A percentile compares a stretch with the other conserved stretches of the same genome.
Evolutionary conservation across 2,888 invertebrate species (phyloP).

Genomic region (Brachynemurus nebulosus): DNA sequence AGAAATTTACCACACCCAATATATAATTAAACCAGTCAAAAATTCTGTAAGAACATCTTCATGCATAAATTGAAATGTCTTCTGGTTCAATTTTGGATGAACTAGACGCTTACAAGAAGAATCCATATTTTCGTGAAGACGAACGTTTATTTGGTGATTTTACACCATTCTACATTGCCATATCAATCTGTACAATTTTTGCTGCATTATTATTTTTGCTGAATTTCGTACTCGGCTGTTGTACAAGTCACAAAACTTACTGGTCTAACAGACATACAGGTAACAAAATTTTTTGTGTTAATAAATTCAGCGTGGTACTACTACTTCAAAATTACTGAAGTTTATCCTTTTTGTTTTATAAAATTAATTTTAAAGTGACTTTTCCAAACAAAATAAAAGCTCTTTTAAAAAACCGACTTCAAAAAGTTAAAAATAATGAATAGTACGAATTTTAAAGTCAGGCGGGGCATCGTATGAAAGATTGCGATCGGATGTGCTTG

Average conservation of each 20-base stretch:
- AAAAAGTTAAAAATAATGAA: too few species aligned
- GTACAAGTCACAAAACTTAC: constrained; percentile 63
- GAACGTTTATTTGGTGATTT: constrained; percentile 55
- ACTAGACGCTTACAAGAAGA: constrained; percentile 43
- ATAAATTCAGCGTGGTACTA: too few species aligned
- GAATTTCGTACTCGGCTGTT: constrained; percentile 67
- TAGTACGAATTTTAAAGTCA: too few species aligned
- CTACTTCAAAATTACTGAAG: too few species aligned
- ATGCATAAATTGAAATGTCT: constrained; percentile 4
- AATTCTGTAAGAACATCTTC: background rate
- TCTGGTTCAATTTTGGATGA: constrained; percentile 41
- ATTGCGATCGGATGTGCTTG: too few species aligned
- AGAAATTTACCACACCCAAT: background rate
- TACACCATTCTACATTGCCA: constrained; percentile 71
- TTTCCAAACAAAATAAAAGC: too few species aligned
- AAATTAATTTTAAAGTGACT: too few species aligned
- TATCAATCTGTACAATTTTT: constrained; percentile 63
- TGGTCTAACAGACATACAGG: constrained; percentile 75
- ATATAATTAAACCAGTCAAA: background rate
- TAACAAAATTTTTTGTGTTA: constrained; percentile 24
- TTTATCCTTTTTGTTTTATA: too few species aligned
- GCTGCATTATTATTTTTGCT: constrained; percentile 54
- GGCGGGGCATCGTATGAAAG: too few species aligned
- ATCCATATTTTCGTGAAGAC: constrained; percentile 39
- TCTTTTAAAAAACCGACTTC: too few species aligned